Conservation (phyloP, 2,113 vertebrate genomes). For the Clarias gariepinus region DNA sequence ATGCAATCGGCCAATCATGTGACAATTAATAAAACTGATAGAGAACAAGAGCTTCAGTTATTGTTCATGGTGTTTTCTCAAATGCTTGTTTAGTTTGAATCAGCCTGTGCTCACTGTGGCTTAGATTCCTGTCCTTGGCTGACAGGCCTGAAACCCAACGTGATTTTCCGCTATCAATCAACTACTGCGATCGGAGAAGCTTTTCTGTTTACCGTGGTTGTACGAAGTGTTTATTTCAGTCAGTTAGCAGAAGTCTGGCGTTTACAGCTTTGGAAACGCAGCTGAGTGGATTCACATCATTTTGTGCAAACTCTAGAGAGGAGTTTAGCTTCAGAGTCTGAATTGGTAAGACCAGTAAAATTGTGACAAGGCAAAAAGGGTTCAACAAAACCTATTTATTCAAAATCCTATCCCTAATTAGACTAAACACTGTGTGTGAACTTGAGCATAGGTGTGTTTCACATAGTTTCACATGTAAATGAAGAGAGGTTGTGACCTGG, state of each 20-base stretch:
- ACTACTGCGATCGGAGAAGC: neutral
- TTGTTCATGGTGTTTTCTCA: neutral
- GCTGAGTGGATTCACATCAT: neutral
- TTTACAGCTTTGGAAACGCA: neutral
- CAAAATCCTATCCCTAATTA: neutral
- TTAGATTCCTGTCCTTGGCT: neutral
- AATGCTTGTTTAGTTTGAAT: neutral
- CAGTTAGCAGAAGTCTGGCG: neutral
- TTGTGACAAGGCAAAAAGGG: neutral
- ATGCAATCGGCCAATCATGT: neutral
- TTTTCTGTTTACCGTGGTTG: neutral
- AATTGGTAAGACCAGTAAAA: neutral
- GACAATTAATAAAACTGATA: neutral
- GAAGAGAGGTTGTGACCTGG: neutral
- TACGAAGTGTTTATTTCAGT: neutral
- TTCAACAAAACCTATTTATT: neutral
- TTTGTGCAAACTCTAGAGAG: neutral
- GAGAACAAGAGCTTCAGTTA: neutral
- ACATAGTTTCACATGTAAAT: neutral
- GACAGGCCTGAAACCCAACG: neutral
- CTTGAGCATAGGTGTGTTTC: neutral
- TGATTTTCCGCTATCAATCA: neutral
- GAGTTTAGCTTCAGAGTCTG: neutral
- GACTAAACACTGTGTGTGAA: neutral
- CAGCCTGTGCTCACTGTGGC: neutral